phyloP scores from a whole-genome alignment of 1,140 invertebrate species.

The Drosophila ironensis region DNA sequence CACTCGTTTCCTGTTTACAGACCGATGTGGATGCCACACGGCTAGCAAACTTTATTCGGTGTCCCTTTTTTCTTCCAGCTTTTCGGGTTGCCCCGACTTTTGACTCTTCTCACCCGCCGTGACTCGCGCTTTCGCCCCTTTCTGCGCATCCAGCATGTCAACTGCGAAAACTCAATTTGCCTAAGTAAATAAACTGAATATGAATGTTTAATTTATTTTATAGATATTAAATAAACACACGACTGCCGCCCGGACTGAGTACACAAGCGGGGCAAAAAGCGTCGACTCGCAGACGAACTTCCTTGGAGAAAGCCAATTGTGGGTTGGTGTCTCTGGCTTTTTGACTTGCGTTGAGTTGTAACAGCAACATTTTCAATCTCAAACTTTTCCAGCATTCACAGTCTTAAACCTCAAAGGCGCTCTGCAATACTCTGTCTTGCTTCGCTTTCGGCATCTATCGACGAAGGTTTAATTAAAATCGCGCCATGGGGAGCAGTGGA shows the following conservation, averaged over 20 bases:
- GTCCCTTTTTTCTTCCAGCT: background rate
- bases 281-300: slow-evolving; percentile 47
- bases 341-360: slow-evolving; percentile 33
- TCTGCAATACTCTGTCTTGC: slow-evolving; percentile 5
- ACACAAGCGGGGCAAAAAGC: slow-evolving; percentile 25
- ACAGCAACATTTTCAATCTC: slow-evolving; percentile 57
- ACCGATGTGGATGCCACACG: slow-evolving; percentile 30
- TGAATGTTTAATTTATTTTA: slow-evolving; percentile 80
- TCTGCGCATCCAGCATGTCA: slow-evolving; percentile 67
- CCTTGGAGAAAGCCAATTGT: slow-evolving; percentile 31
- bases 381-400: slow-evolving; percentile 20
- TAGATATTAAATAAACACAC: slow-evolving; percentile 79
- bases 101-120: background rate
- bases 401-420: slow-evolving; percentile 12
- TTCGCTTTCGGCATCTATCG: slow-evolving; percentile 5
- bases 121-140: slow-evolving; percentile 55
- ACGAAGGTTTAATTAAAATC: slow-evolving; percentile 34
- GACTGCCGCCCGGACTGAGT: slow-evolving; percentile 22
- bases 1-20: slow-evolving; percentile 72
- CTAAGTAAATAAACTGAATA: slow-evolving; percentile 80
- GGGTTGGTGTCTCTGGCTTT: background rate
- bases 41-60: slow-evolving; percentile 13
- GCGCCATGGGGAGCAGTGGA: slow-evolving; percentile 3
- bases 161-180: slow-evolving; percentile 78
- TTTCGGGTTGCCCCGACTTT: background rate